Base-by-base conservation (phyloP, 2,888 invertebrate genomes). In the Tineola bisselliella region DNA sequence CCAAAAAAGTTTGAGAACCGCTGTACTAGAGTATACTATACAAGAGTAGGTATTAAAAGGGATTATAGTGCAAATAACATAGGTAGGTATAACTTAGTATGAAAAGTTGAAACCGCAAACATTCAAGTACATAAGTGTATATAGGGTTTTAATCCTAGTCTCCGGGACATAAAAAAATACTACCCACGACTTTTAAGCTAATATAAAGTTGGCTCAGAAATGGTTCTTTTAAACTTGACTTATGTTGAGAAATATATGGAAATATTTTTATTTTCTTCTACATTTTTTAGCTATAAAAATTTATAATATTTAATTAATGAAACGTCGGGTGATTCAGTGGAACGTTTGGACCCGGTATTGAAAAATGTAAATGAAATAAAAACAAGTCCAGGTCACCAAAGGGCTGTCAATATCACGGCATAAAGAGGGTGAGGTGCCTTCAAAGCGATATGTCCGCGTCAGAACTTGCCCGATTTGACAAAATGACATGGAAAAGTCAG, bases 401-500 rank as follows among this genome's bases (percentile, higher is more conserved):
- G 10, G 38, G n/a, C 31, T 38, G 38, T 38, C 38, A 38, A 38
- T 38, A 38, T n/a, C 38, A 38, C 5, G 10, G 10, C 38, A 38
- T 2, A n/a, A 38, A 38, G 38, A 3, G 10, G 38, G 38, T 2
- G 38, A 12, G 11, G 38, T 4, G 3, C 10, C 38, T 38, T 38
- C 38, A 38, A 38, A 38, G 38, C 38, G 15, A 48, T 48, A 48
- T 48, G 48, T 48, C 15, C 48, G 48, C 15, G 48, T 48, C 56
- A 33, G 12, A 58, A 33, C 15, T 33, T 58, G 15, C n/a, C 4
- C 33, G 58, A 58, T 58, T 58, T 58, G 33, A 63, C 63, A 62
- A 75, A 76, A 74, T 67, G 71, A 63, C 70, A 66, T 68, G 73
- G 76, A 77, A 77, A 79, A 78, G 71, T 58, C 33, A 75, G 73